Percentiles rank a stretch among this genome's conserved stretches.
phyloP scores from a whole-genome alignment of 2,113 vertebrate genomes.

The Pipa parva region DNA sequence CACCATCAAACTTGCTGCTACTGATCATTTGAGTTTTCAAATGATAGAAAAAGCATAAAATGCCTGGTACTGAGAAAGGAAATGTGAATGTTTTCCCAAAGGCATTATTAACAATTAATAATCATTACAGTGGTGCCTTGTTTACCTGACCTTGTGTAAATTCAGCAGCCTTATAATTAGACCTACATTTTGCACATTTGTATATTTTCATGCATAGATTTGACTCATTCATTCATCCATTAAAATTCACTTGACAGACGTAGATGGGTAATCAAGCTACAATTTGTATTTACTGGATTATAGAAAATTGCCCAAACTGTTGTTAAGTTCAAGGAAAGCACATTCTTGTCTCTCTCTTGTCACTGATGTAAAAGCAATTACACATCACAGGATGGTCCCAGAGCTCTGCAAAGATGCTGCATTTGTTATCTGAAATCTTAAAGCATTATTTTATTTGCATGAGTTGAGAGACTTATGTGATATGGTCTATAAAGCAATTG shows the following conservation, averaged over 20 bases:
- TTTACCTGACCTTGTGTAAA: constrained; percentile 80
- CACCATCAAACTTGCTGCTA: constrained; percentile 46
- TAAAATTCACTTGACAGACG: constrained; percentile 74
- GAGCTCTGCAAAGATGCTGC: constrained; percentile 52
- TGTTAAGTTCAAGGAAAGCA: constrained; percentile 65
- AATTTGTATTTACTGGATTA: constrained; percentile 79
- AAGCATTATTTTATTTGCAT: constrained; percentile 44
- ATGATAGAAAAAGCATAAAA: constrained; percentile 54
- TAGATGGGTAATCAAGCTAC: constrained; percentile 74
- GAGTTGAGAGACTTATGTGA: constrained; percentile 42
- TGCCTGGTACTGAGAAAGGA: constrained; percentile 60
- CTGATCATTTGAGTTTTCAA: constrained; percentile 52
- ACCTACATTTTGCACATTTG: constrained; percentile 76
- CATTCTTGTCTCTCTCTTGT: constrained; percentile 60
- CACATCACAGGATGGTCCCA: constrained; percentile 54
- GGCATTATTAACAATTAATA: constrained; percentile 86
- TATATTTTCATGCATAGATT: constrained; percentile 67
- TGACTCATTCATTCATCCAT: constrained; percentile 78
- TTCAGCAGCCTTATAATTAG: constrained; percentile 78
- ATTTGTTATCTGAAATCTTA: constrained; percentile 40
- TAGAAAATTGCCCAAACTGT: constrained; percentile 71
- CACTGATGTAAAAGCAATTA: constrained; percentile 63
- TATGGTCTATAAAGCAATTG: constrained; percentile 31
- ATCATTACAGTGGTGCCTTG: constrained; percentile 77
- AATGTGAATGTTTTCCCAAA: constrained; percentile 66